phyloP scores from a whole-genome alignment of 2,113 vertebrate genomes.

The Eurystomus gularis region DNA sequence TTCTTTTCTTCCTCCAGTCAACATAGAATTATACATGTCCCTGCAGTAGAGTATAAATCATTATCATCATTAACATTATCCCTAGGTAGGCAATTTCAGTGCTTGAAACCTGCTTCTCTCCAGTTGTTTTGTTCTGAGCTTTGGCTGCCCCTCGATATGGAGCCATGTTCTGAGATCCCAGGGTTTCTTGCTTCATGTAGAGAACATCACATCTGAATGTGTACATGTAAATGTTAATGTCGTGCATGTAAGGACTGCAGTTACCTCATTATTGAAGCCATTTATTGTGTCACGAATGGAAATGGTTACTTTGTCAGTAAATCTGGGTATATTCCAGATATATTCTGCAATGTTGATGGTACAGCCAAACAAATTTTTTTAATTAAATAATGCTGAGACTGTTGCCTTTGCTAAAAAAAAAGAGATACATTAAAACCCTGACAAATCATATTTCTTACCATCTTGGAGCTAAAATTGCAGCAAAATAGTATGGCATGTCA shows the following conservation, averaged over 20 bases:
- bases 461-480: not conserved
- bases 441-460: not conserved
- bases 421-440: not conserved
- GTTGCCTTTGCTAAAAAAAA: not conserved
- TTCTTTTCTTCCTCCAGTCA: not conserved
- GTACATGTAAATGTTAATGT: not conserved
- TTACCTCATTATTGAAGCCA: not conserved
- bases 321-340: not conserved
- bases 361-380: not conserved
- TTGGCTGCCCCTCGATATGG: not conserved
- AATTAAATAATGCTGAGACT: not conserved
- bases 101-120: not conserved
- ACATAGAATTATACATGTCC: not conserved
- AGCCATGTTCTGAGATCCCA: not conserved
- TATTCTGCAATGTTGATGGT: not conserved
- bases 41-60: constrained; percentile 1
- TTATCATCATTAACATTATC: constrained; percentile 26
- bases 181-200: not conserved
- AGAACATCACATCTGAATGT: not conserved
- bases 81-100: constrained; percentile 1
- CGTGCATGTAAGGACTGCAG: not conserved
- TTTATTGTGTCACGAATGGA: not conserved
- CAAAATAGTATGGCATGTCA: not conserved
- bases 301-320: not conserved
- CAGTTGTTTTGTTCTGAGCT: not conserved